Evolutionary conservation across 2,113 vertebrate genomes (phyloP).

Genomic region (Ochotona princeps): DNA sequence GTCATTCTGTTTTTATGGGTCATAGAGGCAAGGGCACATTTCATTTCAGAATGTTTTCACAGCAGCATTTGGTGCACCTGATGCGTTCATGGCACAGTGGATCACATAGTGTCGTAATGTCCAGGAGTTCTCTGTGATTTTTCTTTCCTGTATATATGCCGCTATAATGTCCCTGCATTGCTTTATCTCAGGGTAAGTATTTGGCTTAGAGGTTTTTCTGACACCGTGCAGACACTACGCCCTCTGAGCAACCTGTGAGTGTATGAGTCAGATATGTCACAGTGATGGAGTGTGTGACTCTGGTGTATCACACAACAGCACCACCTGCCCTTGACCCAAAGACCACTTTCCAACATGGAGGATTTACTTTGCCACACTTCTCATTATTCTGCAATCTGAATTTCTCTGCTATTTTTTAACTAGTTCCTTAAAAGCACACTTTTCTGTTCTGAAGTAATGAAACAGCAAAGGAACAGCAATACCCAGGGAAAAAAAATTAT

Average conservation of each 20-base stretch:
- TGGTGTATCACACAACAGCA: background rate
- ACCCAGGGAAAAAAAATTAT: constrained; percentile 59
- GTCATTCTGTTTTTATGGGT: background rate
- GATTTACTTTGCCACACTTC: constrained; percentile 35
- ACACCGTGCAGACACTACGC: background rate
- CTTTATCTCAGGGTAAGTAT: background rate
- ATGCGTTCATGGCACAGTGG: background rate
- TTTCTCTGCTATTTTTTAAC: background rate
- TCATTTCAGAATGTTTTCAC: constrained; percentile 11
- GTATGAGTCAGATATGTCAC: background rate
- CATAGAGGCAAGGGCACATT: background rate
- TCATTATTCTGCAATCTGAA: constrained; percentile 38
- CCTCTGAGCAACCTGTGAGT: background rate
- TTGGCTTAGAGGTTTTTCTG: background rate
- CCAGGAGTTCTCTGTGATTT: background rate
- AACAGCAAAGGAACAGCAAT: constrained; percentile 67
- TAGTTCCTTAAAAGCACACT: constrained; percentile 55
- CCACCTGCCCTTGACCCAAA: background rate
- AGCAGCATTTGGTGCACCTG: background rate
- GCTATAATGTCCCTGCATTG: fast-evolving
- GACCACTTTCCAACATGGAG: background rate
- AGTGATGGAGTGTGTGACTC: fast-evolving
- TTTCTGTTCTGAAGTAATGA: constrained; percentile 75
- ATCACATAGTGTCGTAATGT: constrained; percentile 31
- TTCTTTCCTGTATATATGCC: background rate